phyloP scores from a whole-genome alignment of 2,888 invertebrate species.

The Lydus trimaculatus region DNA sequence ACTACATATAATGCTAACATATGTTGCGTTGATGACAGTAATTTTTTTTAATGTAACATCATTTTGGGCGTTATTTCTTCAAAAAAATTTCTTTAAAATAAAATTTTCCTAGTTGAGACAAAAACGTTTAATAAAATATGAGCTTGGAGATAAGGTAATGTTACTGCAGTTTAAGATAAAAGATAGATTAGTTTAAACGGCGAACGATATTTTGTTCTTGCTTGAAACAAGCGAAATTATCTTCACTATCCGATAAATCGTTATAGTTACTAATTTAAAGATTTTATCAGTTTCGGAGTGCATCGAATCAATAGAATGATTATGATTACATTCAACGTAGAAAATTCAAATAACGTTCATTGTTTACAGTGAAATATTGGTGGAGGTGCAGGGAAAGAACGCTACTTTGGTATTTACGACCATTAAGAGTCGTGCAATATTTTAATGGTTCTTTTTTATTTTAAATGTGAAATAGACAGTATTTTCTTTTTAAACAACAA shows the following conservation, averaged over 20 bases:
- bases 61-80: not conserved
- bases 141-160: not conserved
- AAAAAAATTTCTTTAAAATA: not conserved
- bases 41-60: not conserved
- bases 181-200: not conserved
- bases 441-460: not conserved
- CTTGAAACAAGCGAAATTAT: not conserved
- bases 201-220: not conserved
- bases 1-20: not conserved
- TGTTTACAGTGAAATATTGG: conserved; percentile 15
- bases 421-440: not conserved
- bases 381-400: conserved; percentile 22
- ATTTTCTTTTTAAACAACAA: not conserved
- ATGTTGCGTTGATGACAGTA: not conserved
- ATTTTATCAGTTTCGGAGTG: not conserved
- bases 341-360: not conserved
- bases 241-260: not conserved
- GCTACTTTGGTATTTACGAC: not conserved
- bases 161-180: not conserved
- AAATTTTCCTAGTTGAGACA: not conserved
- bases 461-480: not conserved
- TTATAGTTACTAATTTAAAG: not conserved
- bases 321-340: not conserved
- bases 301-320: not conserved
- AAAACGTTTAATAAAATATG: not conserved